Conservation (phyloP, 2,113 vertebrate species). For the Apteryx mantelli region DNA sequence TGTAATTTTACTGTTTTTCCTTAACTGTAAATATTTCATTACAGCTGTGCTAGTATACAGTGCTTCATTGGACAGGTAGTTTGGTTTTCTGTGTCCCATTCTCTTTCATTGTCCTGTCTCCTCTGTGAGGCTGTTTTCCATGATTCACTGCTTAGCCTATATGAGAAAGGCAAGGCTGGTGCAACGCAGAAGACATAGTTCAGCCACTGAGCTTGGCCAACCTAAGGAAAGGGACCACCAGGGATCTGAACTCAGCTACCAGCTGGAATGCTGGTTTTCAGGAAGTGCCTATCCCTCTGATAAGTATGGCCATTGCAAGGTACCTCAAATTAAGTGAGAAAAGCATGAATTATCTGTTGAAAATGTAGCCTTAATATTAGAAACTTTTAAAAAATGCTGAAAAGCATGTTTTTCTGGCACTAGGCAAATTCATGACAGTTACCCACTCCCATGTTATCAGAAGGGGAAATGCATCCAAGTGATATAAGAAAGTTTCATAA, state of each 20-base stretch:
- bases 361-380: background rate
- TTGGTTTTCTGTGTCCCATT: background rate
- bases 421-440: background rate
- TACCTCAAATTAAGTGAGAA: background rate
- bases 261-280: background rate
- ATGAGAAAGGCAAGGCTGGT: background rate
- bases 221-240: background rate
- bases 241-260: background rate
- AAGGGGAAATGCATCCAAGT: background rate
- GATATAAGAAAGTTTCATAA: background rate
- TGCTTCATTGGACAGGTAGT: background rate
- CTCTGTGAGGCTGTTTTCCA: background rate
- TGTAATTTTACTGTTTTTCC: background rate
- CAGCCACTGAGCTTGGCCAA: background rate
- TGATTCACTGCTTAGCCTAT: background rate
- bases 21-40: background rate
- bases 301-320: background rate
- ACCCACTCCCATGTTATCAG: background rate
- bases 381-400: background rate
- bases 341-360: background rate
- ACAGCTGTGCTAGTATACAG: background rate
- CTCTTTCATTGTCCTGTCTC: background rate
- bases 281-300: background rate
- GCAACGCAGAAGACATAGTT: background rate
- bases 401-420: background rate